Conservation (phyloP, 2,888 invertebrate species). For the Drosophila aldrichi region DNA sequence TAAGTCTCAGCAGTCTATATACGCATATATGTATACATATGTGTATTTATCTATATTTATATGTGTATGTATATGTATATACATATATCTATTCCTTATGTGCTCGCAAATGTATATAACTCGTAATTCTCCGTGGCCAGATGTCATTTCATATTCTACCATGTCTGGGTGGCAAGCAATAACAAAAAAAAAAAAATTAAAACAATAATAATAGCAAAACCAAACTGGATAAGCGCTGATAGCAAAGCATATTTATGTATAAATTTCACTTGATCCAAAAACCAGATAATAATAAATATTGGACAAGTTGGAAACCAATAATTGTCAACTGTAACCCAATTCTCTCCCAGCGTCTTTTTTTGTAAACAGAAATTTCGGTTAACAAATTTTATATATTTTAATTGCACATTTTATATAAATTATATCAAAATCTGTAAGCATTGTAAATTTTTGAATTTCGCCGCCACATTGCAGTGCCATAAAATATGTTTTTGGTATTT, state of each 20-base stretch:
- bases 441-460: background rate
- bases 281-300: slow-evolving; percentile 22
- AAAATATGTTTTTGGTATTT: background rate
- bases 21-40: background rate
- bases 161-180: slow-evolving; percentile 12
- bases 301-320: slow-evolving; percentile 11
- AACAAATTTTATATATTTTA: no score
- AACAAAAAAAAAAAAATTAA: background rate
- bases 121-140: slow-evolving; percentile 13
- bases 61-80: background rate
- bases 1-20: slow-evolving; percentile 8
- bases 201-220: background rate
- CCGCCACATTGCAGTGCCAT: background rate
- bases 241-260: slow-evolving; percentile 9
- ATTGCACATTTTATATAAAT: background rate
- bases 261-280: slow-evolving; percentile 7
- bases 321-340: slow-evolving; percentile 4
- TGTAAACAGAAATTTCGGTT: no score
- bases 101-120: slow-evolving; percentile 28
- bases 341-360: background rate
- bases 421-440: background rate
- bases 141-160: slow-evolving; percentile 4
- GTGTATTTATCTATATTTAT: background rate
- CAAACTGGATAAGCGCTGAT: slow-evolving; percentile 8
- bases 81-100: slow-evolving; percentile 12